Evolutionary conservation across 1,140 invertebrate species (phyloP), one percentile per base, ranked within the genome.

Genomic region (Drosophila littoralis): DNA sequence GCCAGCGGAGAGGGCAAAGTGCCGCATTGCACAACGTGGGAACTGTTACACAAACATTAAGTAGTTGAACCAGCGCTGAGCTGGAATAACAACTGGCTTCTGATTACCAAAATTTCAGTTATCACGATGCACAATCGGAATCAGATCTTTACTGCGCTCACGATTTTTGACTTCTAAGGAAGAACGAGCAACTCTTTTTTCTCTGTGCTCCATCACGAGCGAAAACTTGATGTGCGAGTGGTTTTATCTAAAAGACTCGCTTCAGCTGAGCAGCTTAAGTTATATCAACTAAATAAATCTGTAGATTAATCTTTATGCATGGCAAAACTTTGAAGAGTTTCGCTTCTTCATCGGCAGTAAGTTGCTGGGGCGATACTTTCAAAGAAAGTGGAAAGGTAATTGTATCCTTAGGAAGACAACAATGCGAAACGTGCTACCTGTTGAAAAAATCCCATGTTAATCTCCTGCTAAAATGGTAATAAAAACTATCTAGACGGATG

Each of bases 1-100:
- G 7, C 2, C n/a, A 58, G 38, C 10, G 2, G n/a, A 50, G 43
- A 33, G 9, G 6, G 12, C 36, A 7, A 38, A 63, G 46, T 22
- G 9, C 22, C 5, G 12, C 48, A 40, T n/a, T 45, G 63, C 52
- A 46, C 52, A 67, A 58, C 52, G 64, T 67, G 64, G 42, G 64
- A 64, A 36, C 13, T 42, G 45, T 12, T 17, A 65, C 38, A 65
- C 28, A 43, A 35, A 52, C 2, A 6, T 3, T n/a, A 33, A 42
- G 42, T 55, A 66, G 50, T 57, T 66, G 46, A 46, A 54, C 28
- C 58, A 45, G 42, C 42, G 42, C 22, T 28, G 4, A 42, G 40
- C 12, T 42, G 40, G 40, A 13, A 42, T 2, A 36, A 36, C 12
- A 42, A 42, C 40, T 42, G 28, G 6, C 22, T 50, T n/a, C 22